Base-by-base conservation (phyloP, 2,797 vertebrate species). In the Astyanax mexicanus region DNA sequence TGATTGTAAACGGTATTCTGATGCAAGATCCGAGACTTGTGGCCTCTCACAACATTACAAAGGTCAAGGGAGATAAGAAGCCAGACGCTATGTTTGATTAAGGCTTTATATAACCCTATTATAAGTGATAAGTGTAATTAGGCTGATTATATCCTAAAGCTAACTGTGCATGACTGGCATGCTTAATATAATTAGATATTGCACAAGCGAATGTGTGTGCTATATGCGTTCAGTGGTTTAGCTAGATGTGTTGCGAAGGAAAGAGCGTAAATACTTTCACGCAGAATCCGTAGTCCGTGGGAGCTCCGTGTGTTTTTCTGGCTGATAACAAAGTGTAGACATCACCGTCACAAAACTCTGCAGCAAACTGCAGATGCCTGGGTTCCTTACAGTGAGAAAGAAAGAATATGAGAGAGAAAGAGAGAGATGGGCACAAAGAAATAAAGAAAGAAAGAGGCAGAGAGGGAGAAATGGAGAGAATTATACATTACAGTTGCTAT, bases 321-420 rank as follows among this genome's bases (percentile, higher is more conserved):
- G 94, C 93, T 60, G 95, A 92, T 86, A 96, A 82, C 81, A 96
- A 89, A 37, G 95, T 92, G 89, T 96, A 99, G 86, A 98, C 90
- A 75, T 98, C 95, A 82, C 94, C 95, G 90, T 95, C 95, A 86
- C 91, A 94, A 81, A 99, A 97, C 91, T 99, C 97, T 9, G 96
- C 95, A 85, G 97, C 94, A 89, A 97, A 96, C 88, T 99, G 98
- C 72, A 99, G 94, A 91, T 99, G 98, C 78, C 98, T 94, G 15
- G 97, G 98, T 84, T 99, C 97, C 98, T 99, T 58, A 35, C 37
- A 62, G 40, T 55, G 6, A 72, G 29, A 23, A 23, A 58, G 12
- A 7, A 23, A 62, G 7, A 49, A n/a, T 23, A 38, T 45, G 13
- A 61, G 27, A 51, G 19, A 74, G 61, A 66, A 3, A 74, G 13